Evolutionary conservation across 2,113 vertebrate genomes (phyloP), one percentile per base, ranked within the genome.

Genomic region (Sapajus apella): DNA sequence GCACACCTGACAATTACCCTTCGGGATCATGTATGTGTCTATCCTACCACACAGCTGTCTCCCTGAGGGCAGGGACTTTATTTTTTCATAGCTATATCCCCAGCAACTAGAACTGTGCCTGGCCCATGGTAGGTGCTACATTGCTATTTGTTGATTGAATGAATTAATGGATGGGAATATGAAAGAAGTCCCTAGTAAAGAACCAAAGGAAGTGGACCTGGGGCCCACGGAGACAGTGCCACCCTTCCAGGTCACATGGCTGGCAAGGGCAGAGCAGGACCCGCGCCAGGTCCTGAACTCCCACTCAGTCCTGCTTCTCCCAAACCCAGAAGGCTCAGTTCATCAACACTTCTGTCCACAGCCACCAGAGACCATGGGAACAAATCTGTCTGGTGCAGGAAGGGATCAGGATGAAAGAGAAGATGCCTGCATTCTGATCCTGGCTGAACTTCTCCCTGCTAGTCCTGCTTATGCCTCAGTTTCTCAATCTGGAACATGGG

Each of bases 301-400:
- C n/a, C 25, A 72, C 13, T 7, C 37, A 81, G 83, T 55, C 30
- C 83, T 12, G 43, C 14, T 9, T 20, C 45, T 37, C 81, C 77
- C 12, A n/a, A n/a, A 83, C 23, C 68, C 13, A 37, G 20, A 9
- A 43, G 82, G 82, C 20, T 80, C 66, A 17, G 37, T 10, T 43
- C 27, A 72, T 55, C 40, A n/a, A n/a, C 23, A 64, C 5, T 23
- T 7, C 8, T 18, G 40, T 81, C 79, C 50, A 37, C 9, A 7
- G 68, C 61, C 8, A 0, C 40, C 35, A 0, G 21, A 50, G 40
- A 30, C 17, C 61, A 25, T 0, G 0, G 21, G 90, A 32, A 50
- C 11, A 66, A 43, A 35, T 3, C 0, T 11, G 64, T 66, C 68
- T 40, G 32, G 68, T 17, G 43, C 75, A 43, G n/a, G 68, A 75